These are phyloP conservation scores for Camelus bactrianus DNA, from an alignment of 2,113 vertebrate genomes.

Conservation along the genomic window DNA sequence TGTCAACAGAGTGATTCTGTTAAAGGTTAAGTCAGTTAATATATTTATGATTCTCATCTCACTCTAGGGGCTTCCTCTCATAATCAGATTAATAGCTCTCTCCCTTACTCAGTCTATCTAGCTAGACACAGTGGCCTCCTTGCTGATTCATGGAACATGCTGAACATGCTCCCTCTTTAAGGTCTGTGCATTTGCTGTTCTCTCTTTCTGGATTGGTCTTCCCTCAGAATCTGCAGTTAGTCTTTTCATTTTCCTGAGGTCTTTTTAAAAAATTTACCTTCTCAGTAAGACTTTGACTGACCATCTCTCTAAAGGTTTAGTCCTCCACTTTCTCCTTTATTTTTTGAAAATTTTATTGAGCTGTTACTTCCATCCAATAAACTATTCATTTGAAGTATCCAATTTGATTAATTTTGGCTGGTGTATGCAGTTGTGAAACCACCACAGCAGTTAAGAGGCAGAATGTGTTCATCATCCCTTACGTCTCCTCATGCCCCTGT, in stretches of 20 bases:
- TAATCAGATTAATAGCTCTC: not conserved
- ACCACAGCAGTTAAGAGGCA: not conserved
- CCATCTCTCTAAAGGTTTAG: not conserved
- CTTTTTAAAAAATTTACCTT: not conserved
- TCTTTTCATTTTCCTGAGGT: not conserved
- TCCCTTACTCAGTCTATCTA: not conserved
- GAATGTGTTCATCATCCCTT: not conserved
- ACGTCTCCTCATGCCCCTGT: not conserved
- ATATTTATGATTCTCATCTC: not conserved
- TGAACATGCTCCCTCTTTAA: not conserved
- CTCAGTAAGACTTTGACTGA: not conserved
- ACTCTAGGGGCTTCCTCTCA: not conserved
- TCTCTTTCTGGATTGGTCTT: not conserved
- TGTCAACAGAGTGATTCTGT: not conserved
- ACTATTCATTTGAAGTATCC: not conserved
- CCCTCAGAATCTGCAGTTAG: not conserved
- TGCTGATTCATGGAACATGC: not conserved
- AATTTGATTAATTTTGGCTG: not conserved
- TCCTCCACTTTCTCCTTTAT: not conserved
- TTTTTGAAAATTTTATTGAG: conserved; percentile 11
- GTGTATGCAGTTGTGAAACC: not conserved
- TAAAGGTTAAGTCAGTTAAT: not conserved
- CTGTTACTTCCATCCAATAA: not conserved
- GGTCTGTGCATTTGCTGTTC: not conserved
- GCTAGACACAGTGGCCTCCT: not conserved